A percentile compares a stretch with the other conserved stretches of the same genome.
phyloP scores from a whole-genome alignment of 2,888 invertebrate species.

The Drosophila koepferae region DNA sequence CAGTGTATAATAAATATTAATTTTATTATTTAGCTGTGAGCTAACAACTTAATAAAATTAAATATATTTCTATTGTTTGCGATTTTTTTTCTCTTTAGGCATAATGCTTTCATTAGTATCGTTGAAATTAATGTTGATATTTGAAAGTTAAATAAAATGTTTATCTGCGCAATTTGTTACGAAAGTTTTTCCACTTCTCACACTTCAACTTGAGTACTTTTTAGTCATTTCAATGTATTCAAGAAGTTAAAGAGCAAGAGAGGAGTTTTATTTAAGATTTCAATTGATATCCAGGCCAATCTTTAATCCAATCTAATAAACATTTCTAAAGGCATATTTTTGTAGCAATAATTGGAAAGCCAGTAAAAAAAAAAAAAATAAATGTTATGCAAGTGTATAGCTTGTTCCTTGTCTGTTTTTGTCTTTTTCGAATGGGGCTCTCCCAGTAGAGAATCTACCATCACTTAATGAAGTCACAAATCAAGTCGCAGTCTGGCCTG shows the following conservation, averaged over 20 bases:
- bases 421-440: neutral
- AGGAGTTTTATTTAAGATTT: neutral
- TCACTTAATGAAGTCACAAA: slow-evolving; percentile 75
- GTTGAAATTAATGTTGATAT: neutral
- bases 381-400: slow-evolving; percentile 57
- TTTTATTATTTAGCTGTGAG: slow-evolving; percentile 1
- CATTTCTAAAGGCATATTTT: slow-evolving; percentile 6
- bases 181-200: neutral
- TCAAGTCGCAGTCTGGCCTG: slow-evolving; percentile 64
- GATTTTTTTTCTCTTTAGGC: neutral
- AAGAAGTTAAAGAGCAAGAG: neutral
- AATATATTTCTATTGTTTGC: slow-evolving; percentile 4
- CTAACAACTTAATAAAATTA: slow-evolving; percentile 6
- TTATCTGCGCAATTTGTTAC: neutral
- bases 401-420: neutral
- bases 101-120: neutral
- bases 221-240: neutral
- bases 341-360: slow-evolving; percentile 30
- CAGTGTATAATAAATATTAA: slow-evolving; percentile 34
- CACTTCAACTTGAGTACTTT: neutral
- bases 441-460: slow-evolving; percentile 34
- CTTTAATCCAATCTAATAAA: neutral
- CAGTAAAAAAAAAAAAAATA: slow-evolving; percentile 27
- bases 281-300: neutral
- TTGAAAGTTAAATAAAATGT: neutral